phyloP scores from a whole-genome alignment of 2,113 vertebrate species.

The Pseudonaja textilis region DNA sequence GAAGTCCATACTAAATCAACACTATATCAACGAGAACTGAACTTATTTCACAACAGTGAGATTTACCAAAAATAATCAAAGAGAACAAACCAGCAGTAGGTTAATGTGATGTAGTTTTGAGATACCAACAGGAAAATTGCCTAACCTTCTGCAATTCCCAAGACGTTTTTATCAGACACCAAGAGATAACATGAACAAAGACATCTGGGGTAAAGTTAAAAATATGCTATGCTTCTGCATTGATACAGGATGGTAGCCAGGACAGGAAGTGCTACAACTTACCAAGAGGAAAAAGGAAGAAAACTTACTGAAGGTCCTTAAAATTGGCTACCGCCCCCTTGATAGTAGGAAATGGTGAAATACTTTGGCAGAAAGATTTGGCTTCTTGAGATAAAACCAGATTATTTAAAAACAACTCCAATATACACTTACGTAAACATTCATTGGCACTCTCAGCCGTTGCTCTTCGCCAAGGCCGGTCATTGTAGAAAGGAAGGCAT shows the following conservation, averaged over 20 bases:
- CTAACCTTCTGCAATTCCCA: not conserved
- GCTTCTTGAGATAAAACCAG: not conserved
- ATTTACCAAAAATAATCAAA: constrained; percentile 21
- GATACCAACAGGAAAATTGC: not conserved
- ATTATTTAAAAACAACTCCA: constrained; percentile 29
- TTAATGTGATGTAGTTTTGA: not conserved
- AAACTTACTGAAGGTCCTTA: not conserved
- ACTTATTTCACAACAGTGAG: not conserved
- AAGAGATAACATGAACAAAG: constrained; percentile 4
- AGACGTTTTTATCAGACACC: not conserved
- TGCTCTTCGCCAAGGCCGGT: constrained; percentile 92
- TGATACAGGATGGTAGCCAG: not conserved
- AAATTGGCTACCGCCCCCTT: constrained; percentile 8
- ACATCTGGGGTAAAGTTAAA: not conserved
- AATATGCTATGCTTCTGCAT: not conserved
- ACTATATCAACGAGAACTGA: not conserved
- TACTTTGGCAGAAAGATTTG: not conserved
- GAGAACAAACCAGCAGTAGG: constrained; percentile 2
- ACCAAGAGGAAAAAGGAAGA: not conserved
- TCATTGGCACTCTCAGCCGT: constrained; percentile 85
- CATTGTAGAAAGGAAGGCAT: constrained; percentile 91
- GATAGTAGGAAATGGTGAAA: constrained; percentile 5
- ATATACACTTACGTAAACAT: constrained; percentile 81
- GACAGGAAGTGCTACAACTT: not conserved
- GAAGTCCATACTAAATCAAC: not conserved